A percentile compares a stretch with the other conserved stretches of the same genome.
Conservation (phyloP, 2,797 vertebrate species). For the Argya squamiceps region DNA sequence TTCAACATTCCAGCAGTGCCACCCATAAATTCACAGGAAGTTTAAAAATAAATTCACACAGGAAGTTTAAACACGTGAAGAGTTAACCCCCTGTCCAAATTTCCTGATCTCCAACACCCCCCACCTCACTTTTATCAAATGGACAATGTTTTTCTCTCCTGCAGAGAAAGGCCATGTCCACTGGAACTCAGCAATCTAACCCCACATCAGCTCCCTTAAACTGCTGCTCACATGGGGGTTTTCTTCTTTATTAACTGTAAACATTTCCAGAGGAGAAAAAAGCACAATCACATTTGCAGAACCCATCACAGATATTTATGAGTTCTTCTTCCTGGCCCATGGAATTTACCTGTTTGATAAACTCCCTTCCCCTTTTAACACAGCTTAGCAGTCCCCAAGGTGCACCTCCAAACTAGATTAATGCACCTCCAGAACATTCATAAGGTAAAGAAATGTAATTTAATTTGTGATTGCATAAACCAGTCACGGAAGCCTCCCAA, state of each 20-base stretch:
- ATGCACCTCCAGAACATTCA: conserved; percentile 40
- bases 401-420: conserved; percentile 41
- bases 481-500: conserved; percentile 65
- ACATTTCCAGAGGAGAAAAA: not conserved
- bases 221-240: not conserved
- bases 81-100: not conserved
- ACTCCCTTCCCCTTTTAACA: not conserved
- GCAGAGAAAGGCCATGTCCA: not conserved
- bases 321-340: not conserved
- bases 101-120: not conserved
- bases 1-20: not conserved
- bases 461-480: conserved; percentile 73
- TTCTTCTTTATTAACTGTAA: not conserved
- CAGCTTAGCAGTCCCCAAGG: conserved; percentile 14
- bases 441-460: conserved; percentile 71
- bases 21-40: not conserved
- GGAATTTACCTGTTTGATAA: not conserved
- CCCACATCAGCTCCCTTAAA: not conserved
- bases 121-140: not conserved
- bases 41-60: not conserved
- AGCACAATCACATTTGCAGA: conserved; percentile 3
- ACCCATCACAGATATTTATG: not conserved
- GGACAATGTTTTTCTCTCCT: not conserved
- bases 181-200: not conserved
- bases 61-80: not conserved